Evolutionary conservation across 2,888 invertebrate species (phyloP), one percentile per base, ranked within the genome.

Genomic region (Drosophila longiperda): DNA sequence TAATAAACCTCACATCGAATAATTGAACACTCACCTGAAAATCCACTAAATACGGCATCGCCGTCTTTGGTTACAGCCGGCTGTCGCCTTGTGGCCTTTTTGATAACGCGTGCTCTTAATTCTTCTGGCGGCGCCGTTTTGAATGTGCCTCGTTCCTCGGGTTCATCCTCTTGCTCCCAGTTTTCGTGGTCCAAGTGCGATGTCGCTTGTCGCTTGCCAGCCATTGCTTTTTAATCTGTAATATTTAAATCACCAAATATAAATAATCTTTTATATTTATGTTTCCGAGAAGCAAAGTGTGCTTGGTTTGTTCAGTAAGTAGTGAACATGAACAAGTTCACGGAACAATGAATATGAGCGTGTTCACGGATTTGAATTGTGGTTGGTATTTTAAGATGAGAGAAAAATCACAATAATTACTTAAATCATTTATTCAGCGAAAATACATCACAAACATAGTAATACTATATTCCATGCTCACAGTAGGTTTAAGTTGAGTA

Each of bases 161-260:
- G 94, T 58, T 95, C 95, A 2, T 97, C 96, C 64, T 97, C 97
- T 70, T 95, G 93, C 91, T 97, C 95, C 97, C 98, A 98, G 92
- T 98, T 98, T 15, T 96, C 96, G 87, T 96, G 96, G 93, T 96
- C 97, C 76, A 98, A 93, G 66, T 97, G 96, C 29, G 94, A 94
- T 7, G 95, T 94, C 34, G 98, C 97, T 82, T 94, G 93, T 75
- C 98, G 95, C 94, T 98, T 98, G 59, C 93, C 92, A 82, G 96
- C 94, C 97, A 97, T 97, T 63, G 36, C 26, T 54, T 50, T 68
- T 53, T 32, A 20, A 9, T 42, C 49, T 7, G 8, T 48, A 29
- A 50, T 33, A 26, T 38, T 29, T 6, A 12, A 49, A 40, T 50
- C 42, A 36, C 12, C 29, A 45, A 32, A 32, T 32, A 40, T 32